Conservation (phyloP, 2,888 invertebrate genomes). For the Tipula confusa region DNA sequence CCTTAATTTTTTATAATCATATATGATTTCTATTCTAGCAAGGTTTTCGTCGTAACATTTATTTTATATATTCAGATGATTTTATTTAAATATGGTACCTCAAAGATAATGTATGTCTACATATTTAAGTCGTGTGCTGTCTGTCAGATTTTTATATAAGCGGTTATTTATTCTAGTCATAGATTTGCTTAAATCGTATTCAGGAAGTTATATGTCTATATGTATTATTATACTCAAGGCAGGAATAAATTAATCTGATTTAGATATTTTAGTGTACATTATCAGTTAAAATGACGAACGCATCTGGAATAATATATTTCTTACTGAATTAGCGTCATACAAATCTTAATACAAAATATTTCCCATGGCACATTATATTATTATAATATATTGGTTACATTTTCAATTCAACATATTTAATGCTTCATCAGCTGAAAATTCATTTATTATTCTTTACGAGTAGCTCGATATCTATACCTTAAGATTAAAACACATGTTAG, state of each 20-base stretch:
- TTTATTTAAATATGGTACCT: background rate
- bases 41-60: background rate
- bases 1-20: background rate
- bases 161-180: background rate
- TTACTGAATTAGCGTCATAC: background rate
- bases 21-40: background rate
- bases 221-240: background rate
- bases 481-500: background rate
- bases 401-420: background rate
- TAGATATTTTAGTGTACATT: background rate
- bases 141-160: background rate
- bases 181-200: background rate
- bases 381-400: background rate
- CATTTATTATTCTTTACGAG: background rate
- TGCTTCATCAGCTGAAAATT: slow-evolving; percentile 4
- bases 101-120: background rate
- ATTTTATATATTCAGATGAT: background rate
- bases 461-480: background rate
- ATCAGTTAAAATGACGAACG: background rate
- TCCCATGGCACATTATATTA: background rate
- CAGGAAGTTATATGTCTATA: background rate
- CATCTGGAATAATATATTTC: background rate
- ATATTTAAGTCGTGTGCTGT: background rate
- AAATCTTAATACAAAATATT: background rate
- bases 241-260: background rate